Percentiles rank a stretch among this genome's conserved stretches.
Conservation (phyloP, 1,140 invertebrate genomes). For the Gonatopus flavifemur region DNA sequence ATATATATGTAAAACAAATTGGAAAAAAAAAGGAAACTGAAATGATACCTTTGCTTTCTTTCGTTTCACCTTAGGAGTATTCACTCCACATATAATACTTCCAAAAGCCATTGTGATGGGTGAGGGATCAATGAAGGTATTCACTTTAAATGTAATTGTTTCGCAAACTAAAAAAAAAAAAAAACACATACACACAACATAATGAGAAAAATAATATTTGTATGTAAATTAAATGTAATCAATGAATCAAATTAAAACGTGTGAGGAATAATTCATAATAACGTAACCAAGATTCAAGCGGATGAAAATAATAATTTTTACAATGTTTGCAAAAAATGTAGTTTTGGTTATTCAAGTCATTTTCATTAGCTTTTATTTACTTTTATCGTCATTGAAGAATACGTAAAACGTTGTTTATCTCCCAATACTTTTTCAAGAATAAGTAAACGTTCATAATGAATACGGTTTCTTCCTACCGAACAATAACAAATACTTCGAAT, state of each 20-base stretch:
- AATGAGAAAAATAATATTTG: conserved; percentile 3
- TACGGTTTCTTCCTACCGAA: too few relatives aligned
- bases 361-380: too few relatives aligned
- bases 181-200: conserved; percentile 10
- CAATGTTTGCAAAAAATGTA: too few relatives aligned
- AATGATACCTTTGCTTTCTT: conserved; percentile 57
- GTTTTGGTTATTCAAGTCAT: too few relatives aligned
- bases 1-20: conserved; percentile 11
- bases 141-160: conserved; percentile 35
- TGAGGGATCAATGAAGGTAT: conserved; percentile 4
- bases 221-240: neutral
- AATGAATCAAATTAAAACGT: neutral
- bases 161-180: conserved; percentile 42
- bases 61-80: conserved; percentile 50
- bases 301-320: neutral
- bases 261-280: conserved; percentile 1
- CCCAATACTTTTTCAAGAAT: too few relatives aligned
- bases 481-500: too few relatives aligned
- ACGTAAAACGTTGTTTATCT: too few relatives aligned
- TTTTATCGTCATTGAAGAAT: too few relatives aligned
- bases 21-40: too few relatives aligned
- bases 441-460: too few relatives aligned
- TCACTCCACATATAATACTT: conserved; percentile 53
- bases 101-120: conserved; percentile 51
- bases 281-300: neutral